A percentile compares a stretch with the other conserved stretches of the same genome.
Conservation (phyloP, 2,113 vertebrate genomes). For the Bos taurus region ARS-UCD2.0 NC_037349.1:47321501-47322000, state of each 20-base stretch:
- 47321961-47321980: neutral
- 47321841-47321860: neutral
- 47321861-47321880: neutral
- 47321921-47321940: neutral
- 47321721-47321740: neutral
- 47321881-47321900: neutral
- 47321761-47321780: neutral
- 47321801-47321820: neutral
- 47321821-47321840: neutral
- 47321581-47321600: neutral
- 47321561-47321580: neutral
- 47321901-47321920: neutral
- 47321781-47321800: neutral
- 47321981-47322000: neutral
- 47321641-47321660: slow-evolving; percentile 25
- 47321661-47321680: neutral
- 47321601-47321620: neutral
- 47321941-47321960: neutral
- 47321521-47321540: neutral
- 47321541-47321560: neutral
- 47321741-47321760: neutral
- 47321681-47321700: neutral
- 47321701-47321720: neutral
- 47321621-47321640: neutral
- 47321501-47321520: too few relatives aligned